Percentiles rank a stretch among this genome's conserved stretches.
phyloP scores from a whole-genome alignment of 2,888 invertebrate genomes.

The Papilio protenor region DNA sequence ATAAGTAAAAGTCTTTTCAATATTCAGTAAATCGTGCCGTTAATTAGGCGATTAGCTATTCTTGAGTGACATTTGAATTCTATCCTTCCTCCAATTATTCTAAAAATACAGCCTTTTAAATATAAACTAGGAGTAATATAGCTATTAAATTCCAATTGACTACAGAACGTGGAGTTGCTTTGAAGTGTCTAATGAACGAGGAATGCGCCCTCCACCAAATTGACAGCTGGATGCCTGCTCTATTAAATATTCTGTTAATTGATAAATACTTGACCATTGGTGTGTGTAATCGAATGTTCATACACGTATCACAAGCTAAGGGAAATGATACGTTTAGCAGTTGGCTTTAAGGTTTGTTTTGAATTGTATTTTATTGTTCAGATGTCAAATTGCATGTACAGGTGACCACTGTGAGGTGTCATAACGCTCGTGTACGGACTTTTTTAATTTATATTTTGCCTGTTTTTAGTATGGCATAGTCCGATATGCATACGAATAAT shows the following conservation, averaged over 20 bases:
- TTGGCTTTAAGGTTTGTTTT: slow-evolving; percentile 47
- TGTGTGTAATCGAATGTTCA: slow-evolving; percentile 81
- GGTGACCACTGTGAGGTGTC: slow-evolving; percentile 55
- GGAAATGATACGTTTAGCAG: slow-evolving; percentile 36
- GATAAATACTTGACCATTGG: slow-evolving; percentile 80
- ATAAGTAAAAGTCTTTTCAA: no score
- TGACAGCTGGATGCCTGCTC: slow-evolving; percentile 67
- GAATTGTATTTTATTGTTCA: background rate
- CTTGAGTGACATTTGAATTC: no score
- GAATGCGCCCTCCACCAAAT: slow-evolving; percentile 63
- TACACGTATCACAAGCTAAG: slow-evolving; percentile 54
- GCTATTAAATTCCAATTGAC: slow-evolving; percentile 43
- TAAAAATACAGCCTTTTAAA: background rate
- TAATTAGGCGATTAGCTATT: no score
- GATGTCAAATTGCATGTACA: slow-evolving; percentile 46
- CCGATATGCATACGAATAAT: background rate
- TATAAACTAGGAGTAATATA: slow-evolving; percentile 1
- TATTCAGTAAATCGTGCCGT: no score
- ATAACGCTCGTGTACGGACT: slow-evolving; percentile 44
- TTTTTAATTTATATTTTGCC: background rate
- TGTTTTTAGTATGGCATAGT: background rate
- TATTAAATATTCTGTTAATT: slow-evolving; percentile 79
- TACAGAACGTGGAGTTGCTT: slow-evolving; percentile 35
- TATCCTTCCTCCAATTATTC: background rate
- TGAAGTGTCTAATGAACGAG: slow-evolving; percentile 59